phyloP scores from a whole-genome alignment of 2,888 invertebrate genomes.

The Syritta pipiens region DNA sequence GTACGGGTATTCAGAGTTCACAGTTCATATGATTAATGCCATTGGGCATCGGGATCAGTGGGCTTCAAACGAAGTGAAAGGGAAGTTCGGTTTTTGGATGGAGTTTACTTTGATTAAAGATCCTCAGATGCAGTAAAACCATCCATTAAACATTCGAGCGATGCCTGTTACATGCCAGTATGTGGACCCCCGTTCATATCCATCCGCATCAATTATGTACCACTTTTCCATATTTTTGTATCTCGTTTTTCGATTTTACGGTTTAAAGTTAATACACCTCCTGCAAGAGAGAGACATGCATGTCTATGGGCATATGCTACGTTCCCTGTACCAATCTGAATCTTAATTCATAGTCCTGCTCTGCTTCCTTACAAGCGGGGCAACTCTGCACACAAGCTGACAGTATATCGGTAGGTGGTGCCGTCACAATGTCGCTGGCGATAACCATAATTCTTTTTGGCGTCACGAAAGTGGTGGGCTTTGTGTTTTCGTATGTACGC shows the following conservation, averaged over 20 bases:
- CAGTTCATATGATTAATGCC: too few relatives aligned
- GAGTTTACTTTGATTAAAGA: too few relatives aligned
- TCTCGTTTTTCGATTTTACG: constrained; percentile 39
- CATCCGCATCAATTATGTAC: constrained; percentile 19
- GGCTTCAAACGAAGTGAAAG: too few relatives aligned
- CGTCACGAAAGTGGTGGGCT: constrained; percentile 26
- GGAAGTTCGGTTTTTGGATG: too few relatives aligned
- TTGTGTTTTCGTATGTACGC: constrained; percentile 39
- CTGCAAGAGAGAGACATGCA: constrained; percentile 6
- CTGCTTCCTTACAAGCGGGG: background rate
- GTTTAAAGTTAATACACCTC: constrained; percentile 19
- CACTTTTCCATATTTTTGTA: too few relatives aligned
- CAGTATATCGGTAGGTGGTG: background rate
- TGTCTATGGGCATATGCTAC: constrained; percentile 10
- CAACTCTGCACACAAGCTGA: background rate
- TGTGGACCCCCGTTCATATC: too few relatives aligned
- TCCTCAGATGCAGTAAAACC: too few relatives aligned
- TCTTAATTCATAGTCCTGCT: constrained; percentile 31
- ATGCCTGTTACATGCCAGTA: too few relatives aligned
- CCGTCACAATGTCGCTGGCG: background rate
- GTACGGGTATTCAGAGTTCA: too few relatives aligned
- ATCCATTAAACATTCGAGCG: too few relatives aligned
- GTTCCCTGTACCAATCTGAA: constrained; percentile 21
- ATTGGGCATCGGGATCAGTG: too few relatives aligned
- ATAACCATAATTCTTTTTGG: constrained; percentile 28